Evolutionary conservation across 2,113 vertebrate species (phyloP), one percentile per base, ranked within the genome.

Genomic region (Psophia crepitans): DNA sequence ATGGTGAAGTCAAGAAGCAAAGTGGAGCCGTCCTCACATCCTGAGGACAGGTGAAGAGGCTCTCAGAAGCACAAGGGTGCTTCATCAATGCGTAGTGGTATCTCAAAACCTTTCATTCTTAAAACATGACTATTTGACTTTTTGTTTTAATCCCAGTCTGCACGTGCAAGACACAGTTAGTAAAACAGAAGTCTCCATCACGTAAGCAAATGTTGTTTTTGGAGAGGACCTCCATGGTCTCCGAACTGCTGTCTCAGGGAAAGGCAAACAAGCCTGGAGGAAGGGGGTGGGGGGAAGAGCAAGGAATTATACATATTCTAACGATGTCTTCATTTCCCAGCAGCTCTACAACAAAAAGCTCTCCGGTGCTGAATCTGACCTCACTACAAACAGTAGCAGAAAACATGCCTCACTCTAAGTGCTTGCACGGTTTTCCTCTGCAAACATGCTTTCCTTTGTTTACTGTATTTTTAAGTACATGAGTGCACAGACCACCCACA

Each of bases 361-460:
- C 57, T 79, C 33, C 2, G 9, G 43, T 80, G 79, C 61, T 64
- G 80, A 90, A 86, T 64, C 17, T 75, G 65, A 84, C 66, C 73
- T 83, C 84, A 48, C 87, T 95, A 95, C 90, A 91, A 91, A 93
- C 63, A 95, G 64, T 6, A 33, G 27, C 65, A 94, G 68, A 90
- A 91, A 92, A 84, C 39, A 37, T 57, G 24, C 37, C 79, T 63
- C 18, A 33, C 75, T 91, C 43, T 54, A 82, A 82, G 65, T 3
- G 8, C 78, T 64, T 78, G 54, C 46, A 61, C 9, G 16, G 43
- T 60, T 88, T 86, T 90, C 76, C 64, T 91, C 74, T 22, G 80
- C 23, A 91, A 93, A 64, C 22, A 66, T 5, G 30, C 35, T 77
- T 95, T 64, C 76, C 84, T 98, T 94, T 97, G 88, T 97, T 97